A percentile compares a stretch with the other conserved stretches of the same genome.
Conservation (phyloP, 2,113 vertebrate genomes). For the Egretta garzetta region DNA sequence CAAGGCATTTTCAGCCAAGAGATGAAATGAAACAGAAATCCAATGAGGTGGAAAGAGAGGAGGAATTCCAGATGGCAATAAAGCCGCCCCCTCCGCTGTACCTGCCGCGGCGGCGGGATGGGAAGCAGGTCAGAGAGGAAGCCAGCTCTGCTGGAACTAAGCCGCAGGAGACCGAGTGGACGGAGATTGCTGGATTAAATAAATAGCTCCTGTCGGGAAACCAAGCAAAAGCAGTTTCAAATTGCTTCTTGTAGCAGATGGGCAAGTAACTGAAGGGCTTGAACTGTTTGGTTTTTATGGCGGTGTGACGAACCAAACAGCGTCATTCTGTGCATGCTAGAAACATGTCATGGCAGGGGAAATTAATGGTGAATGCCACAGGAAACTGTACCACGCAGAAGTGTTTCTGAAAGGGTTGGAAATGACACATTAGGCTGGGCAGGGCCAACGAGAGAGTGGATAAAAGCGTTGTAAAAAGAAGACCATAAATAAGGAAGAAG, state of each 20-base stretch:
- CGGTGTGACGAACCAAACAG: background rate
- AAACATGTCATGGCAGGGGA: background rate
- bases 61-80: constrained; percentile 36
- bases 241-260: background rate
- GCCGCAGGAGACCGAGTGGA: background rate
- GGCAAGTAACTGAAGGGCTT: background rate
- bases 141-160: background rate
- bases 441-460: background rate
- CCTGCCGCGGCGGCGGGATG: background rate
- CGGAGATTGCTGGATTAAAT: background rate
- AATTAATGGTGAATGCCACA: background rate
- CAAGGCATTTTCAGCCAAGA: background rate
- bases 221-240: background rate
- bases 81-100: background rate
- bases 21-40: background rate
- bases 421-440: background rate
- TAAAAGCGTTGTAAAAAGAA: background rate
- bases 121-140: background rate
- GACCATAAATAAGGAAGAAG: background rate
- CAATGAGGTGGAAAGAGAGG: background rate
- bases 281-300: background rate
- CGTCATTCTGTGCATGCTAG: background rate
- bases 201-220: background rate
- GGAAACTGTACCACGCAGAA: background rate
- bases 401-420: background rate